Evolutionary conservation across 2,888 invertebrate species (phyloP), one percentile per base, ranked within the genome.

Genomic region (Alitta virens): DNA sequence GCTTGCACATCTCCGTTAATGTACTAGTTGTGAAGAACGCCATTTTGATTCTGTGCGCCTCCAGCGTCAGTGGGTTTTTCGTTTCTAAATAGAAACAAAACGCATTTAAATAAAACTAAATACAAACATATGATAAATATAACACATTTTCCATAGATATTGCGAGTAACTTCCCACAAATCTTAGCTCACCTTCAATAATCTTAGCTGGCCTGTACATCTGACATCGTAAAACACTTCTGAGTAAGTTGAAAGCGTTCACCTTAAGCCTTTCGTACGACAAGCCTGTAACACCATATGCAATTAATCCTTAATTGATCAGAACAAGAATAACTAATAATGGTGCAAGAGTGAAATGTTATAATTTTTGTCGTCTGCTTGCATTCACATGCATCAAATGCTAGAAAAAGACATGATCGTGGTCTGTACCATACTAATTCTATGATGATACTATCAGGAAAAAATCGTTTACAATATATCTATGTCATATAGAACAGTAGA

Each of bases 241-340:
- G 68, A 95, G 88, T 65, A 96, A 85, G 82, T 94, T 94, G 71
- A 96, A 87, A 75, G 92, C 92, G 76, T 93, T 92, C 72, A 96
- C 92, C 27, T 90, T 89, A 77, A 95, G 94, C 73, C 90, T 86
- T 75, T 92, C 92, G 79, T 93, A 95, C 59, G 90, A 68, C 84
- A 72, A 88, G 84, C 63, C 87, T 82, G 69, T 18, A 73, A 72
- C 56, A n/a, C n/a, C n/a, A n/a, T n/a, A n/a, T n/a, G n/a, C n/a
- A n/a, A n/a, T n/a, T n/a, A n/a, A n/a, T n/a, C n/a, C n/a, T n/a
- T n/a, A n/a, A n/a, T n/a, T n/a, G n/a, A n/a, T n/a, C n/a, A n/a
- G n/a, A n/a, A n/a, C n/a, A n/a, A n/a, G n/a, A n/a, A n/a, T n/a
- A n/a, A n/a, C n/a, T n/a, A n/a, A n/a, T n/a, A n/a, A n/a, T n/a